Percentiles rank a stretch among this genome's conserved stretches.
These are phyloP conservation scores for Lasioglossum figueresi DNA, from an alignment of 2,888 invertebrate species.

Conservation along the genomic window DNA sequence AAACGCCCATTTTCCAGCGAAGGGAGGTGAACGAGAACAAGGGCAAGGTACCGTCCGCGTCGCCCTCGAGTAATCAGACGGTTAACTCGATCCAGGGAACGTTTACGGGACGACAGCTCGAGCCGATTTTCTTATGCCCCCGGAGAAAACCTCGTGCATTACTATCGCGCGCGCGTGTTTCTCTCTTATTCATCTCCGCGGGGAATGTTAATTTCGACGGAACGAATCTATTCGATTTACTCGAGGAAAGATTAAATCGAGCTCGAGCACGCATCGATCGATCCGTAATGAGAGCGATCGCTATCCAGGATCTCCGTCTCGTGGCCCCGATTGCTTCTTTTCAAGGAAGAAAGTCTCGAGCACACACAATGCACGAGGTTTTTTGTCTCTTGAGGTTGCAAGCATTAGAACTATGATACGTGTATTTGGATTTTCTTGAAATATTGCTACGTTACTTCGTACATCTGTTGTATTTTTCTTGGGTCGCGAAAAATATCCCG, in stretches of 20 bases:
- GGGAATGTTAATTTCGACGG: slow-evolving; percentile 42
- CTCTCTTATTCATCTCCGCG: slow-evolving; percentile 9
- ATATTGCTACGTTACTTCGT: too few relatives aligned
- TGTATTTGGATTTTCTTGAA: too few relatives aligned
- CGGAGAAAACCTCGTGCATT: slow-evolving; percentile 33
- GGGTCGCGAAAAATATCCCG: slow-evolving; percentile 49
- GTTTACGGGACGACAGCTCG: slow-evolving; percentile 60
- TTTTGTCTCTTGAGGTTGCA: neutral
- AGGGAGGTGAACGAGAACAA: slow-evolving; percentile 48
- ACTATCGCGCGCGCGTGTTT: neutral
- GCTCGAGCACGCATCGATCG: slow-evolving; percentile 17
- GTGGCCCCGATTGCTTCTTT: neutral
- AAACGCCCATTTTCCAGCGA: slow-evolving; percentile 72
- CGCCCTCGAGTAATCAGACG: slow-evolving; percentile 67
- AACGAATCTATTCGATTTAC: slow-evolving; percentile 45
- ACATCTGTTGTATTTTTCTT: too few relatives aligned
- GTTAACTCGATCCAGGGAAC: slow-evolving; percentile 61
- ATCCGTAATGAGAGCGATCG: neutral
- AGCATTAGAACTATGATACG: neutral
- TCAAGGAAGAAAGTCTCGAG: neutral
- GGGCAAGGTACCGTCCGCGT: slow-evolving; percentile 58
- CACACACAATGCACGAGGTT: neutral
- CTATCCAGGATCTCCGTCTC: neutral
- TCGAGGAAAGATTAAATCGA: slow-evolving; percentile 21
- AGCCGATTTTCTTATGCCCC: slow-evolving; percentile 55